Evolutionary conservation across 2,888 invertebrate genomes (phyloP), one percentile per base, ranked within the genome.

Genomic region (Malthinus seriepunctatus): DNA sequence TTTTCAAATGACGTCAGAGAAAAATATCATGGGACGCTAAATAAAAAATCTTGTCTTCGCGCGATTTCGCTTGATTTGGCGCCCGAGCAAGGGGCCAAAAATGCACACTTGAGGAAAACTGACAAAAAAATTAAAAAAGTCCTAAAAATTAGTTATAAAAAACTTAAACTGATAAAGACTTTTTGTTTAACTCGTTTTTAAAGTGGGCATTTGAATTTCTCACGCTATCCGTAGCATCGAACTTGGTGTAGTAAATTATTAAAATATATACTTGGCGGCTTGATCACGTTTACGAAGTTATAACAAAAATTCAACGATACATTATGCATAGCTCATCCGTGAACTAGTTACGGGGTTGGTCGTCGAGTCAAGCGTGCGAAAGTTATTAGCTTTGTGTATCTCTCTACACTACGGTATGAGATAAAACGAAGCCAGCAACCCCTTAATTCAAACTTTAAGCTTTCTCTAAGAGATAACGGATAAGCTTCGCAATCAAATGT

Each of bases 241-340:
- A 60, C 62, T 60, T 64, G 62, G 65, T 49, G 23, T 42, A 15
- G 12, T 59, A 51, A 38, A 70, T 69, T 70, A 71, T 71, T 70
- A 71, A 71, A 69, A 66, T 67, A 66, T 23, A 23, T 68, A 66
- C 69, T 59, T 64, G 64, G 67, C 63, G 67, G 69, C 65, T 70
- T 69, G 68, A 69, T 70, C 71, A 71, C 70, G 69, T 73, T 73
- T 69, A 69, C 23, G 69, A 68, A 69, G 66, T 64, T 66, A 62
- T 66, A 69, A 68, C 67, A 59, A 59, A 59, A 59, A 59, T 63
- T 66, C 60, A 63, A 63, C 64, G 69, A 72, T 73, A 72, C 71
- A 72, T 72, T 72, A 73, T 73, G 73, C 72, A 73, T 72, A 68
- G 62, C 70, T 69, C 69, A 72, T 71, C 69, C 69, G 61, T 68